Evolutionary conservation across 1,140 invertebrate genomes (phyloP), one percentile per base, ranked within the genome.

Genomic region (Drosophila sucinea): DNA sequence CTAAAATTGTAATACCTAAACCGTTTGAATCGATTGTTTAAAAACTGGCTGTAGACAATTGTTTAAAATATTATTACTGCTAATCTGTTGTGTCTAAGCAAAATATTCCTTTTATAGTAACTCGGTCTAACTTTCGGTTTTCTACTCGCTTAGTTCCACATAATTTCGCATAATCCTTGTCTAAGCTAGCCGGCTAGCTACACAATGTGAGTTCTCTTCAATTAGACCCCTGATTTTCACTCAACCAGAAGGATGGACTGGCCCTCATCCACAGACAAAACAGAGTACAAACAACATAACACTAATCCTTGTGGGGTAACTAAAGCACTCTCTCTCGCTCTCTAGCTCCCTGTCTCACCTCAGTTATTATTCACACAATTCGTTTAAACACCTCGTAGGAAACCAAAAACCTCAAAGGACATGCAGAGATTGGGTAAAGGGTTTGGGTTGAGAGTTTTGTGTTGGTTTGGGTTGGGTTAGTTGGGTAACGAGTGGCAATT

Each of bases 301-400:
- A 76, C 73, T 77, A 77, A 77, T 77, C 73, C 73, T 69, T 70
- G 73, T 76, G 76, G 73, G 73, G 66, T 76, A 76, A 76, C 73
- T 76, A 69, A 76, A 69, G 73, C 66, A 44, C 4, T 17, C 4
- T n/a, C 7, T 17, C n/a, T 35, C 56, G 33, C 55, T 10, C 32
- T 25, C 35, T 35, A 33, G 11, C 33, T 2, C 6, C 35, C 11
- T 10, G 4, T 51, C 58, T 33, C 33, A 25, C 35, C 71, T 7
- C 25, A 27, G 17, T 79, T 84, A 83, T 83, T 83, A 83, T 83
- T 83, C 81, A 83, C 76, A 83, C 81, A 83, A 83, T 83, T 83
- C 81, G 81, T 77, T 83, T 83, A 84, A 84, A 79, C 80, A 79
- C 72, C 81, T 83, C 76, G 62, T 66, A 63, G 67, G 66, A 60